Base-by-base conservation (phyloP, 2,888 invertebrate species). In the Marasmarcha lunaedactyla region DNA sequence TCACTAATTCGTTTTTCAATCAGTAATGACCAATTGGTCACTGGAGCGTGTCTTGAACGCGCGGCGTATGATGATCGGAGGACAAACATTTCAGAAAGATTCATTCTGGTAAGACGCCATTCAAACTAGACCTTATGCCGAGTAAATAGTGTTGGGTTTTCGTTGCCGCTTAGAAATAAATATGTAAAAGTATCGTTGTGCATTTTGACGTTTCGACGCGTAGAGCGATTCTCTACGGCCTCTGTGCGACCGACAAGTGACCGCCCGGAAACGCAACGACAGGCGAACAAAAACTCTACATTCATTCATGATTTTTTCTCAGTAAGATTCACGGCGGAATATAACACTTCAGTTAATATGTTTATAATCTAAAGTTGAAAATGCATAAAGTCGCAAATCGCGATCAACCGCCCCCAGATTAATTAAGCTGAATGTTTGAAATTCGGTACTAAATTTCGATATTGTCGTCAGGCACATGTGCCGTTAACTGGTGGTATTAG, bases 151-250 rank as follows among this genome's bases (percentile, higher is more conserved):
- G n/a, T n/a, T n/a, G n/a, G n/a, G n/a, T n/a, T n/a, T n/a, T n/a
- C n/a, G n/a, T n/a, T n/a, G n/a, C n/a, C n/a, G n/a, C n/a, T n/a
- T n/a, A n/a, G n/a, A n/a, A n/a, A n/a, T n/a, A n/a, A n/a, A n/a
- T n/a, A n/a, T n/a, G n/a, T n/a, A n/a, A n/a, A n/a, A n/a, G n/a
- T 30, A 7, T 5, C 6, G 30, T 10, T n/a, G 30, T n/a, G 11
- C 30, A 30, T n/a, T 30, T 30, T 30, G 30, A 59, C 73, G 71
- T 50, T 71, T 73, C 74, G 60, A 68, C 63, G 78, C 81, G 81
- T 81, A 72, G 71, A 58, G 45, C 76, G 65, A 83, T 83, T 83
- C 74, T 68, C 69, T 76, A 83, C 78, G 81, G 71, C 63, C 60
- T 45, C 58, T 55, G 54, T 15, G 38, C 52, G 49, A 46, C 56